phyloP scores from a whole-genome alignment of 1,140 invertebrate species.

The Drosophila sucinea region DNA sequence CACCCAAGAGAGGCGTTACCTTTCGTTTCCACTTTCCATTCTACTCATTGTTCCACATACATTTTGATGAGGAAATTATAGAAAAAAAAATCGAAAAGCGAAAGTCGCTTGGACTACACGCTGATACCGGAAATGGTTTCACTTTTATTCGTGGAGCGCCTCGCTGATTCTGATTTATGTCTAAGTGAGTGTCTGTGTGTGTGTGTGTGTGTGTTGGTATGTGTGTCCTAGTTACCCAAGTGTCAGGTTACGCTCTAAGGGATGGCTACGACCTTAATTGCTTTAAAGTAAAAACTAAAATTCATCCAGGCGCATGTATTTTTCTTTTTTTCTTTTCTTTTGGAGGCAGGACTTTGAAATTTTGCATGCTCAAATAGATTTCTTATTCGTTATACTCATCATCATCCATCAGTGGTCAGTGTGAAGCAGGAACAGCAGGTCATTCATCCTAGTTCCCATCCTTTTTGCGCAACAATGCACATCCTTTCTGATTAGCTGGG shows the following conservation, averaged over 20 bases:
- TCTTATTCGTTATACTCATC: constrained; percentile 41
- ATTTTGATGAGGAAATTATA: constrained; percentile 73
- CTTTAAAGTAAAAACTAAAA: constrained; percentile 54
- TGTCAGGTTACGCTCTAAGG: constrained; percentile 70
- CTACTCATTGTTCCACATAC: constrained; percentile 47
- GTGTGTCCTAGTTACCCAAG: constrained; percentile 74
- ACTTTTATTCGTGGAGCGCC: constrained; percentile 65
- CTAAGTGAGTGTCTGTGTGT: constrained; percentile 50
- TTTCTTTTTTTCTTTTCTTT: constrained; percentile 52
- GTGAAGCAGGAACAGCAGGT: constrained; percentile 49
- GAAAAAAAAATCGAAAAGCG: constrained; percentile 63
- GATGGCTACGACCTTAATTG: constrained; percentile 47
- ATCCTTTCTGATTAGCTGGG: constrained; percentile 55
- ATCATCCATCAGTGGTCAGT: constrained; percentile 8
- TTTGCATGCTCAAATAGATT: constrained; percentile 68
- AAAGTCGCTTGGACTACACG: constrained; percentile 74
- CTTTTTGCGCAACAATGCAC: constrained; percentile 78
- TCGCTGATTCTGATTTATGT: constrained; percentile 54
- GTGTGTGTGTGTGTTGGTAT: constrained; percentile 54
- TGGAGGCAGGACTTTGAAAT: constrained; percentile 49
- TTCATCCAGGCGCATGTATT: constrained; percentile 68
- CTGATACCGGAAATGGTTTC: constrained; percentile 80
- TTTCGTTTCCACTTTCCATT: background rate
- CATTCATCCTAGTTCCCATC: constrained; percentile 62
- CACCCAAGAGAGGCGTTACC: constrained; percentile 46